Conservation (phyloP, 35 echinoderm and acorn worm genomes). For the Hemicentrotus pulcherrimus region DNA sequence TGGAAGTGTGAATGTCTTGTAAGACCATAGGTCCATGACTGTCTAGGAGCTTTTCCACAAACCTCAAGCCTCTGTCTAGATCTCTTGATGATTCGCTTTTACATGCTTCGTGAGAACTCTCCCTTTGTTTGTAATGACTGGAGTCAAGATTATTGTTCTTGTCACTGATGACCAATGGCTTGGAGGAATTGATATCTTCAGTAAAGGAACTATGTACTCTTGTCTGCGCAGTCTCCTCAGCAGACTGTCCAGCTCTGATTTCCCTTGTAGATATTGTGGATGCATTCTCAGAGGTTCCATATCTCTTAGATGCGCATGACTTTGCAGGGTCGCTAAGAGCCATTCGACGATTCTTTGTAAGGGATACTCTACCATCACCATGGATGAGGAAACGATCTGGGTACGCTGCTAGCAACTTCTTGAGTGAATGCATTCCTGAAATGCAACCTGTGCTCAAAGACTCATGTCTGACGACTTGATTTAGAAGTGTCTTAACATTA, state of each 20-base stretch:
- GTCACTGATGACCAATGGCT: neutral
- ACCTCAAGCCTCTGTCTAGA: neutral
- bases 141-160: neutral
- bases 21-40: neutral
- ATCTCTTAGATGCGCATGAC: neutral
- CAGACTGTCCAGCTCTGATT: neutral
- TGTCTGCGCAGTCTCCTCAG: neutral
- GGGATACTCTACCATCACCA: neutral
- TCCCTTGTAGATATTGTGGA: neutral
- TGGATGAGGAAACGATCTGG: neutral
- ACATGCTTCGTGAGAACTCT: neutral
- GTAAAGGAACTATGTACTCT: neutral
- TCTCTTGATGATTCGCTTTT: slow-evolving; percentile 2
- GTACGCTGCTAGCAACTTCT: neutral
- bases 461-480: neutral
- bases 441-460: neutral
- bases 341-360: neutral
- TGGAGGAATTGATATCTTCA: neutral
- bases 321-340: neutral
- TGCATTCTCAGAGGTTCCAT: neutral
- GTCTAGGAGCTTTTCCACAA: neutral
- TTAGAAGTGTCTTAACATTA: neutral
- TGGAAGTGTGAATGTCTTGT: neutral
- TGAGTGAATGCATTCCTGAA: neutral
- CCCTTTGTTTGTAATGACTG: neutral